phyloP scores from a whole-genome alignment of 2,888 invertebrate species.

The Eupeodes latifasciatus region DNA sequence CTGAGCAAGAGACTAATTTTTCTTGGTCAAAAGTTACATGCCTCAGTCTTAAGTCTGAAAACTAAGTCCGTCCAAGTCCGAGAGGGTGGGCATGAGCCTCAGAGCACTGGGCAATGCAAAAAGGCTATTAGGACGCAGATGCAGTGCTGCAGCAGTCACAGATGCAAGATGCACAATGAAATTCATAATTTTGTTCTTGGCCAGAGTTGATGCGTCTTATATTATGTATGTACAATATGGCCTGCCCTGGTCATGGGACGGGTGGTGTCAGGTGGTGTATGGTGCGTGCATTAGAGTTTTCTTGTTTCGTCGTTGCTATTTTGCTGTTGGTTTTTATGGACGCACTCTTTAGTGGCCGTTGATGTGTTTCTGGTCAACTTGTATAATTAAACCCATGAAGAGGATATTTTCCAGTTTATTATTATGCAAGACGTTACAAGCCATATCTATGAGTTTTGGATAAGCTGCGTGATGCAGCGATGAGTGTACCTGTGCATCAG shows the following conservation, averaged over 20 bases:
- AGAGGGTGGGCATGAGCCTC: conserved; percentile 41
- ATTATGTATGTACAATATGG: no score
- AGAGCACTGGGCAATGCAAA: conserved; percentile 21
- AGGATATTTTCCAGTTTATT: conserved; percentile 66
- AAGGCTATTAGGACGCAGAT: conserved; percentile 53
- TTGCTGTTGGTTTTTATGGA: conserved; percentile 54
- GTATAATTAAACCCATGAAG: conserved; percentile 70
- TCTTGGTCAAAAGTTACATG: conserved; percentile 60
- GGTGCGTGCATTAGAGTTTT: conserved; percentile 18
- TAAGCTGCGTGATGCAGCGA: background rate
- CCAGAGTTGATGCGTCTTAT: background rate
- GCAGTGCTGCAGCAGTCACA: conserved; percentile 1
- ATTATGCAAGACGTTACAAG: conserved; percentile 61
- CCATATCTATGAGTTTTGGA: conserved; percentile 30
- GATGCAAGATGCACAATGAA: conserved; percentile 27
- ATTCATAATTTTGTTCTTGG: conserved; percentile 54
- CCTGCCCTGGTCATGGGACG: background rate
- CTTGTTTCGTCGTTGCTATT: background rate
- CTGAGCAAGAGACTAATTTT: conserved; percentile 70
- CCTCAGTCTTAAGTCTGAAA: background rate
- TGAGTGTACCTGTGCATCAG: conserved; percentile 7
- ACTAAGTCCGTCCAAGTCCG: background rate
- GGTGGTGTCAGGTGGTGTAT: conserved; percentile 19
- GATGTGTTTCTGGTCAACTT: conserved; percentile 62
- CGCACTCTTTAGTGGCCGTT: conserved; percentile 55